A percentile compares a stretch with the other conserved stretches of the same genome.
phyloP scores from a whole-genome alignment of 2,888 invertebrate genomes.

The Ichneumoninae sp. region DNA sequence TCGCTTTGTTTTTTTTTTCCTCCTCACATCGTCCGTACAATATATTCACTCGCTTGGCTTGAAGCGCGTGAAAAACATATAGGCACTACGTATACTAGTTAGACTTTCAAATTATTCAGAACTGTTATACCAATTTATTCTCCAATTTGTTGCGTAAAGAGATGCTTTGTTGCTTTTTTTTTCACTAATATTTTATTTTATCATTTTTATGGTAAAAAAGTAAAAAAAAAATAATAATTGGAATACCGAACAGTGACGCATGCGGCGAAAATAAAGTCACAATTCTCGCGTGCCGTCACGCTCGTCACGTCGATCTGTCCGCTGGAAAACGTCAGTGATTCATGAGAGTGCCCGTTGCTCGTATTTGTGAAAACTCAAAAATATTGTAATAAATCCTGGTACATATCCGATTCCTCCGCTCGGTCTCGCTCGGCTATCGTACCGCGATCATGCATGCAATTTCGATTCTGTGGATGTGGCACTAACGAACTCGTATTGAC shows the following conservation, averaged over 20 bases:
- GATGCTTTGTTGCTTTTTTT: slow-evolving; percentile 29
- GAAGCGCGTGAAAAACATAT: slow-evolving; percentile 1
- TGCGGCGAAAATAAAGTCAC: slow-evolving; percentile 9
- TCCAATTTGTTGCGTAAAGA: slow-evolving; percentile 31
- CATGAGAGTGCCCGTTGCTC: slow-evolving; percentile 19
- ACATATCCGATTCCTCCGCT: slow-evolving; percentile 18
- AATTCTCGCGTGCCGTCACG: neutral
- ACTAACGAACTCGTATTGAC: neutral
- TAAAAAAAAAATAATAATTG: neutral
- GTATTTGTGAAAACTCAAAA: slow-evolving; percentile 1
- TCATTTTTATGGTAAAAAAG: neutral
- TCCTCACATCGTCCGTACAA: neutral
- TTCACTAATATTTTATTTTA: neutral
- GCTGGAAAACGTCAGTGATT: slow-evolving; percentile 28
- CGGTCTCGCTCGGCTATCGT: neutral
- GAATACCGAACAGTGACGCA: slow-evolving; percentile 14
- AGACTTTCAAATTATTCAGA: slow-evolving; percentile 30
- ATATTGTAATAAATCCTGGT: slow-evolving; percentile 45
- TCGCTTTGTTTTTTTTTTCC: slow-evolving; percentile 10
- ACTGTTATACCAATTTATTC: slow-evolving; percentile 8
- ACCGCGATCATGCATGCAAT: slow-evolving; percentile 10
- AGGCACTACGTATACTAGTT: neutral
- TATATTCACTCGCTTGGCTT: neutral
- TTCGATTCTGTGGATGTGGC: neutral
- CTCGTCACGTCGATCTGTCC: slow-evolving; percentile 26